Percentiles rank a stretch among this genome's conserved stretches.
These are phyloP conservation scores for Acipenser oxyrinchus DNA, from an alignment of 2,797 vertebrate genomes.

Conservation along the genomic window DNA sequence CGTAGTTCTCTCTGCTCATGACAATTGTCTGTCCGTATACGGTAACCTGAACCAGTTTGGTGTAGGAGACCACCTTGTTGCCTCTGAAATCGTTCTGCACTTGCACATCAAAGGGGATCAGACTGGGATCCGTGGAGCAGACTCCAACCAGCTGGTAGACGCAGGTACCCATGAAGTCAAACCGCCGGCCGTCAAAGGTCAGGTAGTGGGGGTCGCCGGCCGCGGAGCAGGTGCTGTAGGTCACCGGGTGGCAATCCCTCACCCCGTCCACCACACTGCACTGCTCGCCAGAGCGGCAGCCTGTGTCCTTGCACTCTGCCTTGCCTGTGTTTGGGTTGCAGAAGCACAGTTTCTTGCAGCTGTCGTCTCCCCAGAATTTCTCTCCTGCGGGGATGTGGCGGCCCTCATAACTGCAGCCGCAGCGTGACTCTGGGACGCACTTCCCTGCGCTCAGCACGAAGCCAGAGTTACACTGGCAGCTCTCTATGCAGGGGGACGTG, in stretches of 20 bases:
- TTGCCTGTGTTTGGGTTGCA: constrained; percentile 32
- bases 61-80: constrained; percentile 43
- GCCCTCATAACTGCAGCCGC: constrained; percentile 52
- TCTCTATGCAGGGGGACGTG: constrained; percentile 44
- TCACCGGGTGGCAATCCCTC: constrained; percentile 41
- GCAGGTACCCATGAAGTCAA: constrained; percentile 52
- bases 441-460: constrained; percentile 44
- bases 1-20: constrained; percentile 42
- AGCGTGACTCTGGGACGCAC: constrained; percentile 37
- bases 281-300: constrained; percentile 31
- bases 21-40: constrained; percentile 42
- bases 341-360: constrained; percentile 38
- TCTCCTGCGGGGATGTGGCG: constrained; percentile 37
- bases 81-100: constrained; percentile 55
- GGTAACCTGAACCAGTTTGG: constrained; percentile 48
- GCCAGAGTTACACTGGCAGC: constrained; percentile 49
- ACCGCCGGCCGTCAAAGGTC: constrained; percentile 48
- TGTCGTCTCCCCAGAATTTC: constrained; percentile 46
- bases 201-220: constrained; percentile 51
- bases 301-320: constrained; percentile 34
- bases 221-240: constrained; percentile 44
- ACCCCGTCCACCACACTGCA: constrained; percentile 43
- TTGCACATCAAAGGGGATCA: constrained; percentile 48
- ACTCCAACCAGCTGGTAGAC: constrained; percentile 50
- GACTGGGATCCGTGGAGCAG: constrained; percentile 33